A percentile compares a stretch with the other conserved stretches of the same genome.
These are phyloP conservation scores for Typhlichthys eigenmanni DNA, from an alignment of 2,797 vertebrate genomes.

Conservation along the genomic window DNA sequence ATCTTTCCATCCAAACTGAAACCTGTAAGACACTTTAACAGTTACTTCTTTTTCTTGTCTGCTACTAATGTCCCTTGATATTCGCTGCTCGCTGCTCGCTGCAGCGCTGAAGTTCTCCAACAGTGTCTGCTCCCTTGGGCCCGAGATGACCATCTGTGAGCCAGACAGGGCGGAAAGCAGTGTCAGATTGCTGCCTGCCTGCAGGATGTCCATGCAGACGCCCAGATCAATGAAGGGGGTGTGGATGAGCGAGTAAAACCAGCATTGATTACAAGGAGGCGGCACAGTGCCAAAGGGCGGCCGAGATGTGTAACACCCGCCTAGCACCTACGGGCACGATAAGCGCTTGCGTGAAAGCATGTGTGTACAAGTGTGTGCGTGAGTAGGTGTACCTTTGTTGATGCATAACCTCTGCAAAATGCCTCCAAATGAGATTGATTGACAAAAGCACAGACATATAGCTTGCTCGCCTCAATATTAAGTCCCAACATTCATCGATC, in stretches of 20 bases:
- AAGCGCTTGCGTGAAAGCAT: constrained; percentile 11
- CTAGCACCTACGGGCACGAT: constrained; percentile 5
- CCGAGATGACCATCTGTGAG: constrained; percentile 51
- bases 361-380: not conserved
- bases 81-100: constrained; percentile 21
- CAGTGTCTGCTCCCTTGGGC: constrained; percentile 35
- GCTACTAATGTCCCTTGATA: constrained; percentile 37
- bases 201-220: constrained; percentile 48
- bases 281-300: constrained; percentile 35
- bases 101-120: constrained; percentile 39
- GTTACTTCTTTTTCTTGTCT: constrained; percentile 9
- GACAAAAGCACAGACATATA: no score
- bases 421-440: no score
- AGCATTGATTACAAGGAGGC: constrained; percentile 65
- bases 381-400: not conserved
- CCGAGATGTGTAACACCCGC: constrained; percentile 36
- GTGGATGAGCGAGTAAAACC: constrained; percentile 70
- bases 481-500: no score
- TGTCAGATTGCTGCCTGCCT: constrained; percentile 40
- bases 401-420: not conserved
- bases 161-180: constrained; percentile 32
- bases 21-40: constrained; percentile 44
- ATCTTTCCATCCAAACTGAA: constrained; percentile 30
- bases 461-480: no score
- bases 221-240: constrained; percentile 62